These are phyloP conservation scores for Brachypodius melanocephalos DNA, from an alignment of 2,113 vertebrate species.

Conservation along the genomic window DNA sequence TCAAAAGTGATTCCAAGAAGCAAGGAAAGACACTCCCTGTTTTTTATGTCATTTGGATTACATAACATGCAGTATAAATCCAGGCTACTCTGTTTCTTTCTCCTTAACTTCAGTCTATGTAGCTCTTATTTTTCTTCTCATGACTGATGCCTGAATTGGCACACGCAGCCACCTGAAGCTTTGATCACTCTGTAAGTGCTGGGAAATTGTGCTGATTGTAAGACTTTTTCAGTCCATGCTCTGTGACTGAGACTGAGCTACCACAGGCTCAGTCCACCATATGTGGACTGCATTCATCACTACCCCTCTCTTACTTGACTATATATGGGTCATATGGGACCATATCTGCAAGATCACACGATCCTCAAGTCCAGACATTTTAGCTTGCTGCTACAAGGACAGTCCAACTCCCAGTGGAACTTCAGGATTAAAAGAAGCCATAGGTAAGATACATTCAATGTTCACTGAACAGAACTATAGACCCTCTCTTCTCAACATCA, in stretches of 20 bases:
- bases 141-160: neutral
- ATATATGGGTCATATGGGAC: neutral
- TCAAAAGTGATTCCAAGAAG: neutral
- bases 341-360: neutral
- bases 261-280: too few relatives aligned
- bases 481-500: neutral
- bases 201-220: neutral
- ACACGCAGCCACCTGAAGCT: neutral
- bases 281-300: neutral
- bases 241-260: neutral
- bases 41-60: neutral
- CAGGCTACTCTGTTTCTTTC: neutral
- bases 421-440: neutral
- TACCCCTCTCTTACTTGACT: neutral
- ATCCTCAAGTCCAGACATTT: neutral
- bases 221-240: neutral
- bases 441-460: neutral
- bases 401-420: neutral
- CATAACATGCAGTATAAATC: neutral
- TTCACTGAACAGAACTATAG: neutral
- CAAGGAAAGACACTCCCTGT: neutral
- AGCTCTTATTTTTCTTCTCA: neutral
- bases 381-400: neutral
- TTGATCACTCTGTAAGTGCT: neutral
- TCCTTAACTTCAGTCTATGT: neutral